Percentiles rank a stretch among this genome's conserved stretches.
Conservation (phyloP, 2,113 vertebrate species). For the Pollimyrus isidori region DNA sequence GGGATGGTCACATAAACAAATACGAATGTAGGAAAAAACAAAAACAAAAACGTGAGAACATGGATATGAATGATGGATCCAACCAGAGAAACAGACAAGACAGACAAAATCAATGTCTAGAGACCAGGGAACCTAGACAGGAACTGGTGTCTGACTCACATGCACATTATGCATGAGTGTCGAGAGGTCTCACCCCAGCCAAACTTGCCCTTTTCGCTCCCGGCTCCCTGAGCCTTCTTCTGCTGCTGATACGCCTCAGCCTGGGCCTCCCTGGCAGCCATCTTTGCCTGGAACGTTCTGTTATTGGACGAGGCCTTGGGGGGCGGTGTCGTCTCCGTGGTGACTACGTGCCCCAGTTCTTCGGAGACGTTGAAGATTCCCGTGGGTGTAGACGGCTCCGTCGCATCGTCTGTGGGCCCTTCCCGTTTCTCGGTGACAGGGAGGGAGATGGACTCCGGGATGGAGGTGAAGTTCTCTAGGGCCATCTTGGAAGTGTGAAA, state of each 20-base stretch:
- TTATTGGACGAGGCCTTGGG: constrained; percentile 36
- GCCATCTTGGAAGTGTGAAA: constrained; percentile 13
- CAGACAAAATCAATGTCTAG: background rate
- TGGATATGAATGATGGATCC: constrained; percentile 1
- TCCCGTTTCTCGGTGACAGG: constrained; percentile 48
- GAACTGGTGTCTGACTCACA: background rate
- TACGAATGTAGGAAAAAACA: background rate
- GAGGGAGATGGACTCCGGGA: constrained; percentile 38
- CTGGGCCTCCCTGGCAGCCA: constrained; percentile 57
- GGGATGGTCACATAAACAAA: background rate
- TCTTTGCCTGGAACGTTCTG: constrained; percentile 60
- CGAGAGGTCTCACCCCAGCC: constrained; percentile 59
- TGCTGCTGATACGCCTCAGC: constrained; percentile 41
- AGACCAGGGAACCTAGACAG: background rate
- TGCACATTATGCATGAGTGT: background rate
- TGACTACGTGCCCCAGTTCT: constrained; percentile 58
- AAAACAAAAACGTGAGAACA: background rate
- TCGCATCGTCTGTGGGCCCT: constrained; percentile 45
- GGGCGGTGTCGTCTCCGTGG: constrained; percentile 48
- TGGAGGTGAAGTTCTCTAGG: constrained; percentile 25
- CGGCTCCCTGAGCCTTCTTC: constrained; percentile 49
- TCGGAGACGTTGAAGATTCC: constrained; percentile 50
- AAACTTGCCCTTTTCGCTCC: constrained; percentile 59
- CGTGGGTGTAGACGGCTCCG: constrained; percentile 37
- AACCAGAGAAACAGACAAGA: constrained; percentile 9